Percentiles rank a stretch among this genome's conserved stretches.
phyloP scores from a whole-genome alignment of 30 jellyfish, hydroid and myxozoan genomes.

The Hydra vulgaris region DNA sequence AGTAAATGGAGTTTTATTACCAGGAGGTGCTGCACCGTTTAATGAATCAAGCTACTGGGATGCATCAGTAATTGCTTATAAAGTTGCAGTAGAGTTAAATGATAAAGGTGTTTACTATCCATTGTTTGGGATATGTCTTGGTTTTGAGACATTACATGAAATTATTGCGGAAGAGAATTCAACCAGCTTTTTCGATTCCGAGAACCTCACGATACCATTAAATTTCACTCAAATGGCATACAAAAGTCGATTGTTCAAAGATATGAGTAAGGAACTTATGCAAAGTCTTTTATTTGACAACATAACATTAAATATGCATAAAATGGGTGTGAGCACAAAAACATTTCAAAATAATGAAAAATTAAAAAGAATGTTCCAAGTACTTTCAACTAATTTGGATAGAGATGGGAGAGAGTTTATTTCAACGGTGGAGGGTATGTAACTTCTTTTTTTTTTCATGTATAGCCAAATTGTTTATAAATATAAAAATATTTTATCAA shows the following conservation, averaged over 20 bases:
- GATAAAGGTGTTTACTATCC: conserved; percentile 76
- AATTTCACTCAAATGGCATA: conserved; percentile 38
- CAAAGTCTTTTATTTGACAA: conserved; percentile 27
- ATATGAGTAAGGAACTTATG: conserved; percentile 29
- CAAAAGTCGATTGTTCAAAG: conserved; percentile 24
- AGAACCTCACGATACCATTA: conserved; percentile 50
- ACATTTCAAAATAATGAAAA: conserved; percentile 9
- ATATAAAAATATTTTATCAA: no score
- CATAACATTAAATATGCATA: conserved; percentile 62
- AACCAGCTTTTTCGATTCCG: conserved; percentile 16
- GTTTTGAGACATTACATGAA: conserved; percentile 59
- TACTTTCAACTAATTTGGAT: conserved; percentile 55
- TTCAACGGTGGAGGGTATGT: conserved; percentile 90
- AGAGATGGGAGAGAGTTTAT: conserved; percentile 51
- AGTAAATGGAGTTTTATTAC: conserved; percentile 75
- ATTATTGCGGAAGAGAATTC: conserved; percentile 42
- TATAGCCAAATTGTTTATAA: no score
- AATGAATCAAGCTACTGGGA: conserved; percentile 39
- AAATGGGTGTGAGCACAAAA: conserved; percentile 67
- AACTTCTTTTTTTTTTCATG: not conserved
- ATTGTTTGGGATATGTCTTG: conserved; percentile 92
- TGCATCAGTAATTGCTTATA: conserved; percentile 44
- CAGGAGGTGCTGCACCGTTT: conserved; percentile 86
- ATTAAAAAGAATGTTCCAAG: conserved; percentile 28
- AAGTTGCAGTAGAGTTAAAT: conserved; percentile 48